Base-by-base conservation (phyloP, 1,140 invertebrate species). In the Nasonia vitripennis region DNA sequence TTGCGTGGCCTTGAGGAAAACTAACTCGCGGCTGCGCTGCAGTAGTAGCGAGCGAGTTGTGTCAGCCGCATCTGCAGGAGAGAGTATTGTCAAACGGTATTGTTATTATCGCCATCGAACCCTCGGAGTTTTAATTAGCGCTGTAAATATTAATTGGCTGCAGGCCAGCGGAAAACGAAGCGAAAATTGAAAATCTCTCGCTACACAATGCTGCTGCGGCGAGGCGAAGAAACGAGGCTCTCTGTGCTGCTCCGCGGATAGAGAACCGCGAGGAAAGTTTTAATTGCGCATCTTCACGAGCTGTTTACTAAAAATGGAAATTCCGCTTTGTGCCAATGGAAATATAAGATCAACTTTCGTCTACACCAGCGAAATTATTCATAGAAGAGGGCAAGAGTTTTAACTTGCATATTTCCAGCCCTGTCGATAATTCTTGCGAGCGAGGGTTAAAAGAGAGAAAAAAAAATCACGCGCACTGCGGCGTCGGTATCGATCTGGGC, bases 21-120 rank as follows among this genome's bases (percentile, higher is more conserved):
- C 48, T 17, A 62, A 62, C 55, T 41, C 27, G 27, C 27, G 1
- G 27, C 27, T 27, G 27, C 27, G 27, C 27, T 27, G 27, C 73
- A 31, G 81, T 83, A 84, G 70, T 87, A 88, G 67, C 86, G 68
- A 75, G 73, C 83, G 87, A 86, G 84, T 86, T 82, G 62, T 55
- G 83, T 77, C 83, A 84, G 74, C 23, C 84, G 27, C 27, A 14
- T 55, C 48, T 71, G 78, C 77, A 85, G 41, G 10, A 10, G 10
- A 45, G 55, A n/a, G 20, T 17, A 62, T 20, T 17, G 55, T 62
- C 17, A 62, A 62, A 62, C 14, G 17, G 55, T n/a, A n/a, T 51
- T 51, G 2, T n/a, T 62, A 62, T 62, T n/a, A 37, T 37, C 5
- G 5, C 6, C 3, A 37, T 37, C 5, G 34, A 37, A 37, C 27